A percentile compares a stretch with the other conserved stretches of the same genome.
Conservation (phyloP, 2,797 vertebrate species). For the Micromesistius poutassou region DNA sequence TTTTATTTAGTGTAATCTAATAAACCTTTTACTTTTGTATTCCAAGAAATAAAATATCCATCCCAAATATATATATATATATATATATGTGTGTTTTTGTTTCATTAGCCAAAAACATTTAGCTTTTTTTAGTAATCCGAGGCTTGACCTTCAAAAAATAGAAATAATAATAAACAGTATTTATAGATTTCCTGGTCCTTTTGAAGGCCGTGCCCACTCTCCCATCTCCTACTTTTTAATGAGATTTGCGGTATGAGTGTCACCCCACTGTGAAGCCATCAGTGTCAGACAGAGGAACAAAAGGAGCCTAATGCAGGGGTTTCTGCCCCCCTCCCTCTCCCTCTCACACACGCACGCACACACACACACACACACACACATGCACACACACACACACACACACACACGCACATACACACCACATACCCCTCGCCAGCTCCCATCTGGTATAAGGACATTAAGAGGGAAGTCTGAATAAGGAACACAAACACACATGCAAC, state of each 20-base stretch:
- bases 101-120: not conserved
- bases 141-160: not conserved
- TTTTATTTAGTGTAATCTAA: not conserved
- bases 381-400: constrained; percentile 16
- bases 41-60: not conserved
- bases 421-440: constrained; percentile 45
- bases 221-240: constrained; percentile 44
- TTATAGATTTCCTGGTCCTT: not conserved
- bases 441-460: constrained; percentile 70
- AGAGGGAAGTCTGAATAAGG: constrained; percentile 58
- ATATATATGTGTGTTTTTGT: too few relatives aligned
- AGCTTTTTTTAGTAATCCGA: not conserved
- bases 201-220: not conserved
- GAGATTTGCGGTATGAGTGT: constrained; percentile 65
- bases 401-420: constrained; percentile 19
- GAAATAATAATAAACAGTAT: not conserved
- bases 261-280: constrained; percentile 70
- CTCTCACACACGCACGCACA: constrained; percentile 9
- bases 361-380: constrained; percentile 26
- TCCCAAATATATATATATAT: too few relatives aligned
- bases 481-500: constrained; percentile 23
- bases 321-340: constrained; percentile 38
- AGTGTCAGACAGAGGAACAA: constrained; percentile 71
- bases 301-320: constrained; percentile 61
- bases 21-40: not conserved